Evolutionary conservation across 2,797 vertebrate genomes (phyloP), one percentile per base, ranked within the genome.

Genomic region (Rhinella marina): DNA sequence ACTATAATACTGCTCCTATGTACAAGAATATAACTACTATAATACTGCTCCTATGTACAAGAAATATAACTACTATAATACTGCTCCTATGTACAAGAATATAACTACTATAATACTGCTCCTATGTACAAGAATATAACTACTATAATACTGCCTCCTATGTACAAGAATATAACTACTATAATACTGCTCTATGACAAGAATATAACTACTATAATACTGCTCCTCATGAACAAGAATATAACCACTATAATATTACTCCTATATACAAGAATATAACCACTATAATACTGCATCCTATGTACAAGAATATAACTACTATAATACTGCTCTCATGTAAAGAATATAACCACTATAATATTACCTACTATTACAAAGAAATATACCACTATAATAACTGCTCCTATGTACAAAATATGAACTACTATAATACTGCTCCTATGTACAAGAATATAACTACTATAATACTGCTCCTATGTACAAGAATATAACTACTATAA

Each of bases 341-440:
- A 66, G 27, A 25, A 66, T 64, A 7, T 59, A 59, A 59, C 57
- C 17, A 59, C 57, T 59, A 59, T 59, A 59, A 16, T 59, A 59
- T 14, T 59, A 7, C 52, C 12, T 13, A 3, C 52, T 54, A 54
- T 8, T 54, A 54, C 52, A 59, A 59, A 14, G 17, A 19, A 4
- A 54, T 62, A 62, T 64, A 62, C 21, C 23, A 66, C 64, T 68
- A 68, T 68, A 68, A 68, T 68, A 68, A 64, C 64, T 68, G 64
- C 13, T 29, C 64, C n/a, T 68, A 64, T 68, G 13, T 68, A 27
- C 66, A 68, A 68, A 25, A n/a, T 62, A 62, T 62, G 61, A 66
- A 66, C 62, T 66, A n/a, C 62, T 66, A 66, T 66, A 66, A 66
- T 25, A 66, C n/a, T n/a, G 1, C 62, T 66, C 23, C n/a, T n/a